Conservation (phyloP, 92 coral and sea anemone genomes). For the Siderastrea radians region DNA sequence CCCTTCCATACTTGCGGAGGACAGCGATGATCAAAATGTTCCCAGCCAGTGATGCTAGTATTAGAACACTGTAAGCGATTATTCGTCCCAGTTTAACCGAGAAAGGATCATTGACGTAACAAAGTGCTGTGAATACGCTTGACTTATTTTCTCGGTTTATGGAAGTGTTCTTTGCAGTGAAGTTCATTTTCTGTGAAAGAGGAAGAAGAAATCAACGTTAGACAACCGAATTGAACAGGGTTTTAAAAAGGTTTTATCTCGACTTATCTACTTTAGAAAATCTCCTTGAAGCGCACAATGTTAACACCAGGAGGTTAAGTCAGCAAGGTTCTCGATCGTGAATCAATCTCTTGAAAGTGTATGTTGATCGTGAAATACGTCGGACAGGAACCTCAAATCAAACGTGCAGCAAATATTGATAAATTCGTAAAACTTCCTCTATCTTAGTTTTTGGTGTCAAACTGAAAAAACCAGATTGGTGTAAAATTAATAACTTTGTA, state of each 20-base stretch:
- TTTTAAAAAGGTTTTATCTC: background rate
- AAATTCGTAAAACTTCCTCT: background rate
- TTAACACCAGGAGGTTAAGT: too few relatives aligned
- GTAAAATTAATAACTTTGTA: too few relatives aligned
- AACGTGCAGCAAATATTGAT: too few relatives aligned
- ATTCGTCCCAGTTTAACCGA: conserved; percentile 16
- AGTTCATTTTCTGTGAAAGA: conserved; percentile 22
- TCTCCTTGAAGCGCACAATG: too few relatives aligned
- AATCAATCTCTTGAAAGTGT: too few relatives aligned
- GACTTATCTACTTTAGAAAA: background rate
- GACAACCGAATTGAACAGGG: background rate
- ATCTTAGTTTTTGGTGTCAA: background rate
- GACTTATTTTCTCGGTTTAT: background rate
- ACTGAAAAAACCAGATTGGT: background rate
- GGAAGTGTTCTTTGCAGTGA: background rate
- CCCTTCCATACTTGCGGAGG: conserved; percentile 2
- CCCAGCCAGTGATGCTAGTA: conserved; percentile 11
- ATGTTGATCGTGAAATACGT: too few relatives aligned
- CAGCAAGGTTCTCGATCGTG: too few relatives aligned
- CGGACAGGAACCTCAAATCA: background rate
- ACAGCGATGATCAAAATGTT: conserved; percentile 1
- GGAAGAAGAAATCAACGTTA: background rate
- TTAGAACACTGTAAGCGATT: conserved; percentile 38
- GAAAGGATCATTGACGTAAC: conserved; percentile 26
- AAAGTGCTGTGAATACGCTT: background rate